A percentile compares a stretch with the other conserved stretches of the same genome.
phyloP scores from a whole-genome alignment of 1,140 invertebrate genomes.

The Tenebrio molitor region DNA sequence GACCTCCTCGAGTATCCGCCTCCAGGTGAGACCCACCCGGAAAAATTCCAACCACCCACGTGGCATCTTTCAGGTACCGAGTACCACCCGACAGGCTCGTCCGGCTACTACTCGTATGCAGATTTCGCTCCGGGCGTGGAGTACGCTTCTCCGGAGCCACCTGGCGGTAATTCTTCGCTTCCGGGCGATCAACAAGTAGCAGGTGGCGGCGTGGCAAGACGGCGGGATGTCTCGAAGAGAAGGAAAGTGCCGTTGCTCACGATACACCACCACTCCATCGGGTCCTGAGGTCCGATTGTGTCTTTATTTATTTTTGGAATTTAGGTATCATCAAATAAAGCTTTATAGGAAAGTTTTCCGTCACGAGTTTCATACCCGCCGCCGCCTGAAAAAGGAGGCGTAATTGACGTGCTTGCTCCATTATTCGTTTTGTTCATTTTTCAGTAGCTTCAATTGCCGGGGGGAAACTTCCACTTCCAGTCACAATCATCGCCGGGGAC shows the following conservation, averaged over 20 bases:
- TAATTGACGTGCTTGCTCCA: too few species aligned
- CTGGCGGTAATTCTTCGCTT: constrained; percentile 6
- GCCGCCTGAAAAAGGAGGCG: too few species aligned
- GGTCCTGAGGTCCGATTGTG: constrained; percentile 2
- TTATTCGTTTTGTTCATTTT: too few species aligned
- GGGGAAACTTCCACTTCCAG: too few species aligned
- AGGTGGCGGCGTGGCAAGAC: constrained; percentile 11
- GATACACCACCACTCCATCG: constrained; percentile 16
- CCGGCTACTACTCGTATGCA: constrained; percentile 44
- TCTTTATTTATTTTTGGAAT: background rate
- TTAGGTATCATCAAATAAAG: too few species aligned
- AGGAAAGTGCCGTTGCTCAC: constrained; percentile 20
- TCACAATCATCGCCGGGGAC: too few species aligned
- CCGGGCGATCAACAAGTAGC: constrained; percentile 15
- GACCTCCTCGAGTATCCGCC: constrained; percentile 41
- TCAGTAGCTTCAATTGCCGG: too few species aligned
- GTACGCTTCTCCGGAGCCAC: constrained; percentile 2
- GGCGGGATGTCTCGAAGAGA: constrained; percentile 2
- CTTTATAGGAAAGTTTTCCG: too few species aligned
- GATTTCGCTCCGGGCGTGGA: constrained; percentile 32
- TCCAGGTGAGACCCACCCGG: background rate
- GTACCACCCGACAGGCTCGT: constrained; percentile 28
- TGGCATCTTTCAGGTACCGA: background rate
- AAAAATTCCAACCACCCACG: too few species aligned
- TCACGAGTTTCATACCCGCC: too few species aligned